phyloP scores from a whole-genome alignment of 2,797 vertebrate genomes.

The Propithecus deckenii region DNA sequence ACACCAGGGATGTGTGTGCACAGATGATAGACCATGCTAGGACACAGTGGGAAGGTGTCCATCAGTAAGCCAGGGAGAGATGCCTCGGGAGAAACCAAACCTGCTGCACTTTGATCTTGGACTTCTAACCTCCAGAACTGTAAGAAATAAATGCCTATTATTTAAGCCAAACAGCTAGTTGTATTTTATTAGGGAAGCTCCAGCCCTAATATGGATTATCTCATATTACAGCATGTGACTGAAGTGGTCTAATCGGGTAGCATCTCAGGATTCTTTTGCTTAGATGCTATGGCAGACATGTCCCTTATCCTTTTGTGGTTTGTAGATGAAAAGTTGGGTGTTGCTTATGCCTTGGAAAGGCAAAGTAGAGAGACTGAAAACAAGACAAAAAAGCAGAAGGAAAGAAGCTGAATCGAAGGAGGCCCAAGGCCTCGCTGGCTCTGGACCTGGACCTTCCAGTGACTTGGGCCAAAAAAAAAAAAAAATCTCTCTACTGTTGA shows the following conservation, averaged over 20 bases:
- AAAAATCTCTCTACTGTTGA: not conserved
- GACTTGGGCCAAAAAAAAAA: not conserved
- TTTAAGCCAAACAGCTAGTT: not conserved
- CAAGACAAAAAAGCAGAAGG: not conserved
- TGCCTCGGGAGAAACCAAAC: not conserved
- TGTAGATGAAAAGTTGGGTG: not conserved
- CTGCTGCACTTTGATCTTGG: not conserved
- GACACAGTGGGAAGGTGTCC: no score
- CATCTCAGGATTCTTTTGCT: not conserved
- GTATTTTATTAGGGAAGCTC: not conserved
- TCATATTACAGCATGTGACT: no score
- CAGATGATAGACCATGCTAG: not conserved
- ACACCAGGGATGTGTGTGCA: not conserved
- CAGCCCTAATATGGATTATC: no score
- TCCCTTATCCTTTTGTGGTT: not conserved
- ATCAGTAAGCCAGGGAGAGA: not conserved
- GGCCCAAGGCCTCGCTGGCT: not conserved
- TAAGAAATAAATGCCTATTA: not conserved
- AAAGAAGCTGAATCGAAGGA: not conserved
- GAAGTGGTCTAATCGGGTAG: not conserved
- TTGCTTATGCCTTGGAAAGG: not conserved
- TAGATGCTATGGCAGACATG: not conserved
- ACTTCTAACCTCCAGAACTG: not conserved
- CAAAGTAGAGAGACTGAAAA: not conserved
- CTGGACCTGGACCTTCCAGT: not conserved